Evolutionary conservation across 2,888 invertebrate species (phyloP), one percentile per base, ranked within the genome.

Genomic region (Luperina testacea): DNA sequence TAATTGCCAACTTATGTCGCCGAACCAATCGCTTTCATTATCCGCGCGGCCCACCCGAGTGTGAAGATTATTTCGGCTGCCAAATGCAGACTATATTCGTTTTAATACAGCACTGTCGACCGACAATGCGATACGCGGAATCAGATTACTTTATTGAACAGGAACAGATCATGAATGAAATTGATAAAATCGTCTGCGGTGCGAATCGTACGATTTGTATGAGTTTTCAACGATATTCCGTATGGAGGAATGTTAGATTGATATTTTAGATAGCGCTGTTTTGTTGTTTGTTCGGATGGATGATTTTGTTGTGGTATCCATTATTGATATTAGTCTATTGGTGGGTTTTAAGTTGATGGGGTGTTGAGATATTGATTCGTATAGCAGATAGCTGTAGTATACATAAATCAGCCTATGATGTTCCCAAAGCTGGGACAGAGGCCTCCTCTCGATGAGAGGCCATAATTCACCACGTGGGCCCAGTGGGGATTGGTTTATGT

Each of bases 1-100:
- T 95, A 95, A 95, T 96, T 95, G 95, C 93, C 91, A 94, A 95
- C 94, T 95, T 95, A 94, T 95, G 95, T 96, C 93, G 90, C 89
- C 89, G 91, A 89, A 90, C 92, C 93, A 92, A 95, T 94, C 94
- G 92, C 91, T 94, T 94, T 90, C 92, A 91, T 95, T 94, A 95
- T 93, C 93, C 93, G 91, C 84, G 88, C 91, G 91, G 90, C 90
- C 90, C 94, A 92, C 84, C 92, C 91, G 92, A 90, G 91, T 93
- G 95, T 93, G 92, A 94, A 95, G 94, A 95, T 95, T 94, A 94
- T 94, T 95, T 94, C 93, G 91, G 88, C 93, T 94, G 94, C 94
- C 94, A 94, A 94, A 94, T 93, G 93, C 94, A 95, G 92, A 90
- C 88, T 91, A 89, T 91, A 86, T 87, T 85, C 84, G 84, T 87